Evolutionary conservation across 53 echinoderm and acorn worm species (phyloP).

Genomic region (Apostichopus leukothele): DNA sequence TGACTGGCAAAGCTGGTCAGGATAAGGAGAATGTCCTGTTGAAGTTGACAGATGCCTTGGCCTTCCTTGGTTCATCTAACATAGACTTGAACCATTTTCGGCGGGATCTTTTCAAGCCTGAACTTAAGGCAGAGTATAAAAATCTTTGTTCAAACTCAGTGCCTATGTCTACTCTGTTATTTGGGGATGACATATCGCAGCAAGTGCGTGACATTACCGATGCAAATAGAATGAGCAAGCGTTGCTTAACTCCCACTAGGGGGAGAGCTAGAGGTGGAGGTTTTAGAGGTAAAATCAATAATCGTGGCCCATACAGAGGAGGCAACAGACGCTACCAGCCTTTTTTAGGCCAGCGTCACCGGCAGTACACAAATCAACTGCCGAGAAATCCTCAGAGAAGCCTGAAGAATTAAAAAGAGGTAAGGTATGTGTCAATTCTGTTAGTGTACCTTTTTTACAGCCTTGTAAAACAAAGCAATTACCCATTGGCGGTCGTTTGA

Average conservation of each 20-base stretch:
- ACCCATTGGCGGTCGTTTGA: too few relatives aligned
- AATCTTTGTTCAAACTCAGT: neutral
- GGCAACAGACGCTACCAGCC: constrained; percentile 11
- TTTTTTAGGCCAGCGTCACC: constrained; percentile 1
- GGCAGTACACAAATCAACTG: neutral
- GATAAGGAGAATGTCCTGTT: too few relatives aligned
- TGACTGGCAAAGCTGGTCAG: too few relatives aligned
- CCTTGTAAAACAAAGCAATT: too few relatives aligned
- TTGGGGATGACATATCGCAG: neutral
- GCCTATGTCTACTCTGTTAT: neutral
- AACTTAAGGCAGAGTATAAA: neutral
- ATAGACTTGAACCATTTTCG: neutral
- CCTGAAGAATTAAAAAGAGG: too few relatives aligned
- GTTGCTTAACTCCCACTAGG: too few relatives aligned
- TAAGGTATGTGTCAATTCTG: too few relatives aligned
- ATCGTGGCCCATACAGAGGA: neutral
- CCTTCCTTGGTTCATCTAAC: neutral
- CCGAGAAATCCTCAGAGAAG: too few relatives aligned
- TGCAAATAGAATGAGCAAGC: too few relatives aligned
- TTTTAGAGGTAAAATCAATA: too few relatives aligned
- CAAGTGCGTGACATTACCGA: too few relatives aligned
- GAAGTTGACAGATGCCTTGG: neutral
- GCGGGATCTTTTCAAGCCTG: neutral
- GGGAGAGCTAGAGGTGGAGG: neutral
- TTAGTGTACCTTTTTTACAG: too few relatives aligned